phyloP scores from a whole-genome alignment of 2,113 vertebrate species.

The Aythya baeri region DNA sequence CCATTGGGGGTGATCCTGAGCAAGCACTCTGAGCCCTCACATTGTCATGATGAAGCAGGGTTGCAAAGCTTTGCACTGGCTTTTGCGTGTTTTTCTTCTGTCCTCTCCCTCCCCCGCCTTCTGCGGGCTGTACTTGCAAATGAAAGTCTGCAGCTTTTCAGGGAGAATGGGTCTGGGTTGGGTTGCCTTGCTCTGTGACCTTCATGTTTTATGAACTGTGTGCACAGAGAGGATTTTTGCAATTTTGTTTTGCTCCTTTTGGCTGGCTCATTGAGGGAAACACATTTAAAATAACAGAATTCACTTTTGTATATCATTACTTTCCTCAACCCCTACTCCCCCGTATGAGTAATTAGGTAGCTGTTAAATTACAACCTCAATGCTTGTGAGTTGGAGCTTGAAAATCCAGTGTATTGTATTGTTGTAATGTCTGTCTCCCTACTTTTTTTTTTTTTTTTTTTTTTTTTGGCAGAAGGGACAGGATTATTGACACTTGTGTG shows the following conservation, averaged over 20 bases:
- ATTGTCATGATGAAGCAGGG: rapidly evolving
- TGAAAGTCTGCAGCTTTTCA: neutral
- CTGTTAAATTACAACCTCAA: neutral
- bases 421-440: neutral
- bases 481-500: neutral
- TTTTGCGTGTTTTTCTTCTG: neutral
- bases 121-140: neutral
- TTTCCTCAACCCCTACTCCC: neutral
- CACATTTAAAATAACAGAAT: neutral
- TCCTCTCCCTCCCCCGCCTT: neutral
- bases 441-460: neutral
- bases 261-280: neutral
- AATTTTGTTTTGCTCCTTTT: neutral
- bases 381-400: neutral
- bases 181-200: neutral
- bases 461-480: neutral
- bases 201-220: neutral
- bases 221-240: neutral
- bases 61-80: neutral
- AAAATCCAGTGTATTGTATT: neutral
- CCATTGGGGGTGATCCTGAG: neutral
- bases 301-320: neutral
- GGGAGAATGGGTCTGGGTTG: rapidly evolving
- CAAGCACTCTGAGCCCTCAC: neutral
- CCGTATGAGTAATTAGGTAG: neutral